phyloP scores from a whole-genome alignment of 1,140 invertebrate genomes.

The Lucilia sericata region DNA sequence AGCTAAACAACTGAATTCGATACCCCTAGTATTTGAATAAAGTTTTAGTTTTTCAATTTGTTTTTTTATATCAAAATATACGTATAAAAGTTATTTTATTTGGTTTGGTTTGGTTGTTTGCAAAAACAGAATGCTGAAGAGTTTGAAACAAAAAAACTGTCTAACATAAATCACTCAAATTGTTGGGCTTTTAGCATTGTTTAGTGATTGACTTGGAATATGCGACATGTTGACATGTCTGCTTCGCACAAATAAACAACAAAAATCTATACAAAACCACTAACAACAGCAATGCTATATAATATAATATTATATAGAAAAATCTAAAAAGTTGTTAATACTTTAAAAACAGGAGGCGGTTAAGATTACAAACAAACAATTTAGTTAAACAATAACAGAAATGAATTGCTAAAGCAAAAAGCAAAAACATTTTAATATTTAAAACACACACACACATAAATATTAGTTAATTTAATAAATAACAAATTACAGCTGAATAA shows the following conservation, averaged over 20 bases:
- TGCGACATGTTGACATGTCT: constrained; percentile 41
- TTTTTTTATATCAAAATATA: background rate
- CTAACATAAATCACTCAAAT: constrained; percentile 43
- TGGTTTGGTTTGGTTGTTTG: background rate
- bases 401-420: too few relatives aligned
- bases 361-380: background rate
- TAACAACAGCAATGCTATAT: too few relatives aligned
- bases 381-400: too few relatives aligned
- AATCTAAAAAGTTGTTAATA: too few relatives aligned
- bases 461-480: constrained; percentile 2
- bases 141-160: constrained; percentile 24
- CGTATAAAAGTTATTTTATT: background rate
- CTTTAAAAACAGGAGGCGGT: background rate
- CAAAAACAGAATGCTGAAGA: background rate
- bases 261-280: background rate
- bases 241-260: constrained; percentile 25
- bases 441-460: background rate
- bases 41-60: too few relatives aligned
- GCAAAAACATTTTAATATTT: background rate
- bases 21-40: constrained; percentile 13
- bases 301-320: too few relatives aligned
- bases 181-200: constrained; percentile 29
- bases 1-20: background rate
- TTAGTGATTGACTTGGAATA: constrained; percentile 36
- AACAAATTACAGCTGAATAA: background rate